phyloP scores from a whole-genome alignment of 2,888 invertebrate genomes.

The Zele albiditarsus region DNA sequence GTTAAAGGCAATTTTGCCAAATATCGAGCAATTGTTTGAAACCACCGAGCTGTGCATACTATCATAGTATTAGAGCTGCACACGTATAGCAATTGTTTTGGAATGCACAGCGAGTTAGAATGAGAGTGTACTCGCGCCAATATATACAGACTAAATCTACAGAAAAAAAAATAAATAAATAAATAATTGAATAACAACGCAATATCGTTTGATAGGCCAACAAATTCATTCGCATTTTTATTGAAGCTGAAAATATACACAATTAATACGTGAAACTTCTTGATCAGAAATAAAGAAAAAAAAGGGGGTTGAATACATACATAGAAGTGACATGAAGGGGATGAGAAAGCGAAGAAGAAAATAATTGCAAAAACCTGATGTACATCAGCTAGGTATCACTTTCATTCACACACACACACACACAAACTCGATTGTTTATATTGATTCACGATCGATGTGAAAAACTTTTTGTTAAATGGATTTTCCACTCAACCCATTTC shows the following conservation, averaged over 20 bases:
- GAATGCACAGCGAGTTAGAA: too few species aligned
- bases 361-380: too few species aligned
- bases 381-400: too few species aligned
- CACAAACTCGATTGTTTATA: neutral
- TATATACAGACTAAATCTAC: neutral
- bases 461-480: neutral
- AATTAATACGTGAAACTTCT: neutral
- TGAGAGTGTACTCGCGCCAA: neutral
- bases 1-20: slow-evolving; percentile 33
- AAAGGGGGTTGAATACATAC: neutral
- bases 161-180: slow-evolving; percentile 19
- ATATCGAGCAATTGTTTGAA: slow-evolving; percentile 34
- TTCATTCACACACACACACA: too few species aligned
- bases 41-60: slow-evolving; percentile 13
- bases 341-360: neutral
- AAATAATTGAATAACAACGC: slow-evolving; percentile 19
- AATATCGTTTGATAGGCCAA: slow-evolving; percentile 30
- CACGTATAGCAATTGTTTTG: neutral
- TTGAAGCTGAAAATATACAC: slow-evolving; percentile 4
- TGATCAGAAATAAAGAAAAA: neutral
- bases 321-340: neutral
- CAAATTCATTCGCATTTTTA: slow-evolving; percentile 33
- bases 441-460: neutral
- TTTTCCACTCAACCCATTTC: neutral
- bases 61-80: slow-evolving; percentile 15